phyloP scores from a whole-genome alignment of 2,888 invertebrate genomes.

The Cheiracanthium punctorium region DNA sequence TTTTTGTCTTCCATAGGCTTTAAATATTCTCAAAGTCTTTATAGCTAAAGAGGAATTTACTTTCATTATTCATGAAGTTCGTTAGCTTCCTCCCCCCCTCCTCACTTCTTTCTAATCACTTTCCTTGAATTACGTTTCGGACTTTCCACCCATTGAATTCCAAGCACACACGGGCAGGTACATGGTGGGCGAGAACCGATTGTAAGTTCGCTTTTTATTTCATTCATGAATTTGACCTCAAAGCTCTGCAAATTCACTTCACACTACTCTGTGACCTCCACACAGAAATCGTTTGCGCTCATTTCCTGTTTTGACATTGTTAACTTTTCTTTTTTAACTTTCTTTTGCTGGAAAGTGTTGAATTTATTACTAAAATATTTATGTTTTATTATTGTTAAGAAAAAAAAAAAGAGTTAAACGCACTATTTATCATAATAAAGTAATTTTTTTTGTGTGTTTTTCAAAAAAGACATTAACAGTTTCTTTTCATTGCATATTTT shows the following conservation, averaged over 20 bases:
- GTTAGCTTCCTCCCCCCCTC: not conserved
- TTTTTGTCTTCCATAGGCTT: too few species aligned
- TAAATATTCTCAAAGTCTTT: not conserved
- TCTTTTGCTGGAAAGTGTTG: too few species aligned
- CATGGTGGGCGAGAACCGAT: constrained; percentile 7
- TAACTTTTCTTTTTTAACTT: too few species aligned
- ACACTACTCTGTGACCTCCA: constrained; percentile 14
- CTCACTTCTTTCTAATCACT: not conserved
- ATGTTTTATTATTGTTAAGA: too few species aligned
- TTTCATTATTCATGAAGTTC: constrained; percentile 8
- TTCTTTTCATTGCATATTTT: too few species aligned
- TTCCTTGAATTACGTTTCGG: constrained; percentile 8
- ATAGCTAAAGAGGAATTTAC: not conserved
- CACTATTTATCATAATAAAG: too few species aligned
- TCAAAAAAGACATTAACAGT: too few species aligned
- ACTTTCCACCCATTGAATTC: constrained; percentile 5
- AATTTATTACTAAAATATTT: too few species aligned
- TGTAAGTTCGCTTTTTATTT: not conserved
- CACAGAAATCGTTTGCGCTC: constrained; percentile 1
- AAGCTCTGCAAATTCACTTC: not conserved
- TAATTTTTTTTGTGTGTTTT: too few species aligned
- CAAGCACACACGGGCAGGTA: not conserved
- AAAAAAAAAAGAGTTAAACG: too few species aligned
- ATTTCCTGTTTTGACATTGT: constrained; percentile 10
- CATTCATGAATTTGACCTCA: constrained; percentile 12